Base-by-base conservation (phyloP, 2,797 vertebrate genomes). In the Typhlichthys subterraneus region DNA sequence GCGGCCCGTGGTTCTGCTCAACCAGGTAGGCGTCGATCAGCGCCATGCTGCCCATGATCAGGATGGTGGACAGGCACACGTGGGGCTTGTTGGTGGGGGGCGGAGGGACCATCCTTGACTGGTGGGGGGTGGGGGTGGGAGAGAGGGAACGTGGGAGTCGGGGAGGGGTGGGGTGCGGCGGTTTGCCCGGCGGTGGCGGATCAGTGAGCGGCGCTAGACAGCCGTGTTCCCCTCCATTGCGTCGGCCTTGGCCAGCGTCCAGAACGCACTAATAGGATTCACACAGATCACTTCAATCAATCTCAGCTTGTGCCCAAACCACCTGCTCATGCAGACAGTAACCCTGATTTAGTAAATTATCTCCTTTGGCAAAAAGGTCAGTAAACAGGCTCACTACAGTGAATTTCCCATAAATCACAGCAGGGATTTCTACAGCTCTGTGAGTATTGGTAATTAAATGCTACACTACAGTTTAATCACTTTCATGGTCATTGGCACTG, bases 41-140 rank as follows among this genome's bases (percentile, higher is more conserved):
- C 3, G 92, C 80, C 82, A 94, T 93, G 83, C 94, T 94, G 87
- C 92, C 91, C 93, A 94, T 92, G 83, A 94, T 94, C 74, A 94
- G 81, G 61, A 91, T 89, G 33, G 91, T 93, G 64, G 92, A 93
- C 68, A 95, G 90, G 89, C 93, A 96, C 77, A 95, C 93, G 0
- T 96, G 95, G 63, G 94, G 92, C 85, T 95, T 95, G 91, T 94
- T 96, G 85, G 94, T 90, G 54, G 94, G 92, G 53, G 91, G 88
- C 48, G 89, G 91, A 59, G 92, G 91, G 66, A 92, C 93, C 93
- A 92, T 91, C 71, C 89, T 91, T 81, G 80, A 79, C 65, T 66
- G 65, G 59, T 58, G n/a, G 73, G 53, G 33, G 72, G 70, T 1
- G 69, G 74, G 0, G 70, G 73, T 5, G 15, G 11, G 31, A 29